Conservation (phyloP, 2,888 invertebrate genomes). For the Caenorhabditis sulstoni region DNA sequence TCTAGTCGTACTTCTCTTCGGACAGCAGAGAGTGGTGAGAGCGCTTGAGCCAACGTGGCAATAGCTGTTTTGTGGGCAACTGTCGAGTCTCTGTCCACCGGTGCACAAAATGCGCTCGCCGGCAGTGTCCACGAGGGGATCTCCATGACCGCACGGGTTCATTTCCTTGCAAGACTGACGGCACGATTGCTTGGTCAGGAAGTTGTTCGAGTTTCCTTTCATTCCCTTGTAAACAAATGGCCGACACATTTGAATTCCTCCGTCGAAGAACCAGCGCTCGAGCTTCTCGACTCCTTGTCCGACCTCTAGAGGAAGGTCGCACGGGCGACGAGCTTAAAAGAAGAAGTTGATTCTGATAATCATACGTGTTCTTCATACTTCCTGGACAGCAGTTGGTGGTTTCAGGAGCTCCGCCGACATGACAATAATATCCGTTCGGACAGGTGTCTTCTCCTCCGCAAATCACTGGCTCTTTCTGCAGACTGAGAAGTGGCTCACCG, state of each 20-base stretch:
- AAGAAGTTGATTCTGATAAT: not conserved
- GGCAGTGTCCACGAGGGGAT: conserved; percentile 70
- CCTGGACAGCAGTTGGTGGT: conserved; percentile 80
- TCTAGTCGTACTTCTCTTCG: conserved; percentile 61
- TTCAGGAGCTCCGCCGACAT: conserved; percentile 77
- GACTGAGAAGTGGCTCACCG: conserved; percentile 77
- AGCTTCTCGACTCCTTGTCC: conserved; percentile 72
- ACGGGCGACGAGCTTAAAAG: conserved; percentile 68
- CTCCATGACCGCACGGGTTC: conserved; percentile 77
- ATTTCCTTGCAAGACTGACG: conserved; percentile 73
- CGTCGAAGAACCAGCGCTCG: conserved; percentile 74
- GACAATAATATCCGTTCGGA: conserved; percentile 78
- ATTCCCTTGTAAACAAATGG: conserved; percentile 73
- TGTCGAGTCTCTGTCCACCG: conserved; percentile 65
- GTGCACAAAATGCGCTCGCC: conserved; percentile 74
- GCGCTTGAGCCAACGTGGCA: conserved; percentile 77
- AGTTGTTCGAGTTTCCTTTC: conserved; percentile 77
- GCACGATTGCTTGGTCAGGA: conserved; percentile 73
- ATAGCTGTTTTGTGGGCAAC: conserved; percentile 67
- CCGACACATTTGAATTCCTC: conserved; percentile 71
- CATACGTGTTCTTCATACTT: conserved; percentile 63
- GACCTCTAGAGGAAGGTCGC: conserved; percentile 68
- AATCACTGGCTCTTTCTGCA: conserved; percentile 75
- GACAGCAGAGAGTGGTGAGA: conserved; percentile 76
- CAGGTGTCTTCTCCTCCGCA: conserved; percentile 78